Evolutionary conservation across 2,888 invertebrate genomes (phyloP).

Genomic region (Cephus sareptanus): DNA sequence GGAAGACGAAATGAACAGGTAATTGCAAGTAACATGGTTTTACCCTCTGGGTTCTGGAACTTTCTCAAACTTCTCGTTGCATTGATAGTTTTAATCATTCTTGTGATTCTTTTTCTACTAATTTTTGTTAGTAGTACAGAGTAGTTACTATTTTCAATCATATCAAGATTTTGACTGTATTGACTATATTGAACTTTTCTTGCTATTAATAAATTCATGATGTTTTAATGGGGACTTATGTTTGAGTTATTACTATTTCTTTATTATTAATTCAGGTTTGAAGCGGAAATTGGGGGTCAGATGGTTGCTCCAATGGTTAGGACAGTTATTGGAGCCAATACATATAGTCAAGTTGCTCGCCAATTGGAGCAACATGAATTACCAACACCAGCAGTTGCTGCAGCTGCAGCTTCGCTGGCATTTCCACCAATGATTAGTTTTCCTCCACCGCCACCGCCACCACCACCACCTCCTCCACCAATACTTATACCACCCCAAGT

Average conservation of each 20-base stretch:
- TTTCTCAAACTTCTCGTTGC: not conserved
- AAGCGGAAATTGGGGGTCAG: conserved; percentile 85
- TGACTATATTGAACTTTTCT: conserved; percentile 14
- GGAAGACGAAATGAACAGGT: conserved; percentile 94
- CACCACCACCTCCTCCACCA: conserved; percentile 71
- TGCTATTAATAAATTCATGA: not conserved
- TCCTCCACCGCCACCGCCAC: conserved; percentile 74
- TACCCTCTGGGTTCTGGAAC: not conserved
- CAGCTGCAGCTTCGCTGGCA: conserved; percentile 62
- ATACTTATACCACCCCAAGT: conserved; percentile 80
- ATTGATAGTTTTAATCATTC: conserved; percentile 4
- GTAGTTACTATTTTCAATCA: not conserved
- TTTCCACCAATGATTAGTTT: conserved; percentile 70
- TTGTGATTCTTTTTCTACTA: conserved; percentile 10
- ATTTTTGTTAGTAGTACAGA: conserved; percentile 10
- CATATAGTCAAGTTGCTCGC: conserved; percentile 76
- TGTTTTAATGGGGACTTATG: not conserved
- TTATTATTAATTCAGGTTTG: conserved; percentile 73
- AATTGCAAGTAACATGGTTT: conserved; percentile 39
- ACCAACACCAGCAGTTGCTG: conserved; percentile 61
- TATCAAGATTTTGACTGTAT: not conserved
- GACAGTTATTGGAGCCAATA: conserved; percentile 79
- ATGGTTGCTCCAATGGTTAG: conserved; percentile 69
- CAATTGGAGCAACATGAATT: conserved; percentile 73
- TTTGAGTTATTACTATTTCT: not conserved